phyloP scores from a whole-genome alignment of 2,888 invertebrate genomes.

The Dichetophora obliterata region DNA sequence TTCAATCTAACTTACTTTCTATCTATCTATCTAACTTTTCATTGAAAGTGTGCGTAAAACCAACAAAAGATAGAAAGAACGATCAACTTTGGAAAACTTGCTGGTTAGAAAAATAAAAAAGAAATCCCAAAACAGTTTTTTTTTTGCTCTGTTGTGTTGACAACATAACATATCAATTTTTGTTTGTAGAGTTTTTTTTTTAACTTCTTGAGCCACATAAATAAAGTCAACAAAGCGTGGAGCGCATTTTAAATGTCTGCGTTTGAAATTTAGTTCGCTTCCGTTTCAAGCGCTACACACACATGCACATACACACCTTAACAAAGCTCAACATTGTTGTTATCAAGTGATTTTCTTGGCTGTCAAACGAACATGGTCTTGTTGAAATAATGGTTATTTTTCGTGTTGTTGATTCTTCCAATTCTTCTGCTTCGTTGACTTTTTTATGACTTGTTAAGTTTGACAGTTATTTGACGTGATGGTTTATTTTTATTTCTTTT shows the following conservation, averaged over 20 bases:
- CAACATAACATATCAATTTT: not conserved
- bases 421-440: not conserved
- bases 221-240: conserved; percentile 12
- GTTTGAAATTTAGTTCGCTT: not conserved
- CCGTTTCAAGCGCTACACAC: not conserved
- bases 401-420: not conserved
- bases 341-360: not conserved
- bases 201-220: not conserved
- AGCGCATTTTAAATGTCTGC: not conserved
- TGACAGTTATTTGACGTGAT: conserved; percentile 1
- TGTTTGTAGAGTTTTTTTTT: not conserved
- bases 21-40: no score
- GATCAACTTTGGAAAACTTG: not conserved
- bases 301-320: not conserved
- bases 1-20: no score
- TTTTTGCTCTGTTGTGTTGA: not conserved
- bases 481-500: not conserved
- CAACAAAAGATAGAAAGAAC: no score
- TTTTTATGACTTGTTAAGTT: conserved; percentile 9
- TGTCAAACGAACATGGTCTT: not conserved
- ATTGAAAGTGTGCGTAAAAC: no score
- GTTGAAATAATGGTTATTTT: not conserved
- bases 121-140: not conserved
- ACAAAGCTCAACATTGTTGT: not conserved
- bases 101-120: not conserved